phyloP scores from a whole-genome alignment of 2,888 invertebrate genomes.

The Epinotia ramella region DNA sequence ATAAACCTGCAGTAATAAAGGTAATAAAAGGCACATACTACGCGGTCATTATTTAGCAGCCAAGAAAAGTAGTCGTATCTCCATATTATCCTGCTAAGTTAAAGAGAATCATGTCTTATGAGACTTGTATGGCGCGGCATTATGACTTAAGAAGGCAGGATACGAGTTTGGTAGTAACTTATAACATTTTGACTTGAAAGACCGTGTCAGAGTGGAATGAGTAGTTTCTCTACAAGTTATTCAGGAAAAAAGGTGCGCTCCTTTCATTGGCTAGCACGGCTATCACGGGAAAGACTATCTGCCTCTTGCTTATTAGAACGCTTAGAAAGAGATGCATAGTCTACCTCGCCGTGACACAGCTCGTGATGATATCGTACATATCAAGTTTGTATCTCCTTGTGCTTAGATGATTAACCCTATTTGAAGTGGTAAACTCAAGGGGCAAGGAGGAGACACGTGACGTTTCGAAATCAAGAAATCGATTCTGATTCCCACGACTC shows the following conservation, averaged over 20 bases:
- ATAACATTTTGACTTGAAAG: neutral
- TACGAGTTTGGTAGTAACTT: neutral
- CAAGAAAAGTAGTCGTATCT: neutral
- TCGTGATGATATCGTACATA: too few relatives aligned
- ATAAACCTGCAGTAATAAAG: constrained; percentile 15
- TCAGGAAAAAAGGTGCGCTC: neutral
- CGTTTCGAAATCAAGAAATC: too few relatives aligned
- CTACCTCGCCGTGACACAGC: too few relatives aligned
- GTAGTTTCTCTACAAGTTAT: neutral
- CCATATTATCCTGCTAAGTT: neutral
- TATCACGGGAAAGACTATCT: too few relatives aligned
- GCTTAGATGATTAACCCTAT: too few relatives aligned
- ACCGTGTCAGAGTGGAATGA: neutral
- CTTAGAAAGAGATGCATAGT: too few relatives aligned
- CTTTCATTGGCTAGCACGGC: too few relatives aligned
- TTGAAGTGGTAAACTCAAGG: too few relatives aligned
- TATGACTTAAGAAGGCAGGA: neutral
- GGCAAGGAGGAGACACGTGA: too few relatives aligned
- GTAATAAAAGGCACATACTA: constrained; percentile 1
- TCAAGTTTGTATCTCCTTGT: too few relatives aligned
- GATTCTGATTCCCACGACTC: too few relatives aligned
- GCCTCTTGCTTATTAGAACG: too few relatives aligned
- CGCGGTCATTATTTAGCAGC: neutral
- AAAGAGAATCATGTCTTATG: neutral
- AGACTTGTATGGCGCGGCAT: neutral